These are phyloP conservation scores for Marcusenius ussheri DNA, from an alignment of 2,113 vertebrate genomes.

Conservation along the genomic window DNA sequence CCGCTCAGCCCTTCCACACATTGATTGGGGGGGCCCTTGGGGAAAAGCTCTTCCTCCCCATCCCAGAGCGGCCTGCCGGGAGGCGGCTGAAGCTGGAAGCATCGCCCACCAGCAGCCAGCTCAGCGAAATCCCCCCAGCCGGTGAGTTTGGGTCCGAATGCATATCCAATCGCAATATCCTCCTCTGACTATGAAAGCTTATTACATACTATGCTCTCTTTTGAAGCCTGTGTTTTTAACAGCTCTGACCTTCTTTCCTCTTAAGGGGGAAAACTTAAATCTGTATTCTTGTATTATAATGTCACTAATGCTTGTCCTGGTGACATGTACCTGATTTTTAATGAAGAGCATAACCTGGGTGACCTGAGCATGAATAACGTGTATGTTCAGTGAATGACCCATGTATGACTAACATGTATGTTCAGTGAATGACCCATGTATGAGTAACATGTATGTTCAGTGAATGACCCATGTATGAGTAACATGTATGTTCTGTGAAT, in stretches of 20 bases:
- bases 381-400: not conserved
- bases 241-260: not conserved
- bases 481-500: not conserved
- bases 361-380: not conserved
- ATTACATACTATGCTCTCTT: not conserved
- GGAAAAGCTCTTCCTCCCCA: slow-evolving; percentile 67
- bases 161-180: not conserved
- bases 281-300: not conserved
- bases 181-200: not conserved
- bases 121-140: slow-evolving; percentile 52
- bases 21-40: slow-evolving; percentile 50
- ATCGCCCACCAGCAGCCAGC: slow-evolving; percentile 53
- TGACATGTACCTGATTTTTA: not conserved
- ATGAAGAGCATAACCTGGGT: not conserved
- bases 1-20: slow-evolving; percentile 42
- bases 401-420: not conserved
- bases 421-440: not conserved
- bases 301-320: not conserved
- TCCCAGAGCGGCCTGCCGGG: slow-evolving; percentile 71
- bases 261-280: not conserved
- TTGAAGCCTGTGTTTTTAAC: not conserved
- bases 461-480: not conserved
- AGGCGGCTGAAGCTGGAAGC: slow-evolving; percentile 69
- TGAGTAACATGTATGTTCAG: not conserved
- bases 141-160: slow-evolving; percentile 41